Evolutionary conservation across 2,888 invertebrate genomes (phyloP).

Genomic region (Craniophora ligustri): DNA sequence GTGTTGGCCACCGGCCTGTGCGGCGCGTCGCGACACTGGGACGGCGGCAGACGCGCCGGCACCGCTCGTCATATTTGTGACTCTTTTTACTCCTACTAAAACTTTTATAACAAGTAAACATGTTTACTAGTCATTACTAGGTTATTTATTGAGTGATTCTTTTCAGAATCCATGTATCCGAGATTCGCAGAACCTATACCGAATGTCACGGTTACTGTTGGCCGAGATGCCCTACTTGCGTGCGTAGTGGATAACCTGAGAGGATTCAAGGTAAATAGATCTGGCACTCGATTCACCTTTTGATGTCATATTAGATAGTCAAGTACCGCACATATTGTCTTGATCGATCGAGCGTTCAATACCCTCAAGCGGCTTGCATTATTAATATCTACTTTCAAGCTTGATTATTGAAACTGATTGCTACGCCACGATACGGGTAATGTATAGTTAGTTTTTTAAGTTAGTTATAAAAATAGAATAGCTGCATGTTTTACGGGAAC

Average conservation of each 20-base stretch:
- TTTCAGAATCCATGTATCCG: constrained; percentile 92
- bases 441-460: too few relatives aligned
- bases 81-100: constrained; percentile 63
- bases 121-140: constrained; percentile 67
- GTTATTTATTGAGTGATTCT: constrained; percentile 54
- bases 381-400: neutral
- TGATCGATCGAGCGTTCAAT: constrained; percentile 9
- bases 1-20: constrained; percentile 45
- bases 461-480: too few relatives aligned
- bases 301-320: neutral
- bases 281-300: constrained; percentile 3
- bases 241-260: constrained; percentile 96
- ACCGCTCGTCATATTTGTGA: constrained; percentile 69
- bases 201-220: constrained; percentile 96
- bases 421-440: too few relatives aligned
- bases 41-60: constrained; percentile 61
- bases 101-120: constrained; percentile 77
- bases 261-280: constrained; percentile 92
- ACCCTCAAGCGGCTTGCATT: neutral
- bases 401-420: neutral
- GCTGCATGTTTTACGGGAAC: too few relatives aligned
- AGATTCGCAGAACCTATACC: constrained; percentile 96
- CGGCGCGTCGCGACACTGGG: constrained; percentile 46
- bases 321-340: neutral
- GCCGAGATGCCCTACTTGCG: constrained; percentile 94